Percentiles rank a stretch among this genome's conserved stretches.
Conservation (phyloP, 2,888 invertebrate genomes). For the Melanostoma scalare region DNA sequence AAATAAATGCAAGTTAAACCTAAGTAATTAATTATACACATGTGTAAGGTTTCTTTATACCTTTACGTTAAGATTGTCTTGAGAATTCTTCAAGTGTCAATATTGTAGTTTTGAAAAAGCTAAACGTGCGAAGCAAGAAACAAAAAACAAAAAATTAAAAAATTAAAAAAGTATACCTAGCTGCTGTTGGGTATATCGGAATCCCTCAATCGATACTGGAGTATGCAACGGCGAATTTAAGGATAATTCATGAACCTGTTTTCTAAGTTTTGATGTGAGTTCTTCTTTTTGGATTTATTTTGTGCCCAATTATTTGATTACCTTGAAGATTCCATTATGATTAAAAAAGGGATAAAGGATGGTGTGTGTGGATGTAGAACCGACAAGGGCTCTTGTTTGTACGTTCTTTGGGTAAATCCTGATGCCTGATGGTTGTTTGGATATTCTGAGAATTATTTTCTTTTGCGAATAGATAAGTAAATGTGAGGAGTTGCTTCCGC, state of each 20-base stretch:
- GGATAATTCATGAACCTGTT: constrained; percentile 63
- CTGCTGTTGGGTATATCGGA: too few relatives aligned
- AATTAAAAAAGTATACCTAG: constrained; percentile 2
- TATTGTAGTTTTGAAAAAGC: constrained; percentile 28
- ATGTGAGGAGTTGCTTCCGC: too few relatives aligned
- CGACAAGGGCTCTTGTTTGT: too few relatives aligned
- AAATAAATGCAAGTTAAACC: constrained; percentile 18
- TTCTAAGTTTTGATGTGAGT: constrained; percentile 60
- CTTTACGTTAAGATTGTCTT: constrained; percentile 27
- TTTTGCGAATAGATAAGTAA: too few relatives aligned
- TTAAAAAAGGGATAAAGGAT: too few relatives aligned
- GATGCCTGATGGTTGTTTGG: too few relatives aligned
- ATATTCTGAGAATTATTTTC: too few relatives aligned
- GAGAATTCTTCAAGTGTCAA: constrained; percentile 43
- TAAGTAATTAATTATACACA: constrained; percentile 38
- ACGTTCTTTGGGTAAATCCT: too few relatives aligned
- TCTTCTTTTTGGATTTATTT: neutral
- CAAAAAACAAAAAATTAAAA: constrained; percentile 20
- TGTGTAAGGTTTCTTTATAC: constrained; percentile 57
- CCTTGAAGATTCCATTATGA: too few relatives aligned
- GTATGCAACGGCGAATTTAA: constrained; percentile 67
- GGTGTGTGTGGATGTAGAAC: too few relatives aligned
- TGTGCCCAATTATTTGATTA: neutral
- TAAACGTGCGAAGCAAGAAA: constrained; percentile 8
- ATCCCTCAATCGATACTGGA: constrained; percentile 58